Evolutionary conservation across 2,888 invertebrate genomes (phyloP), one percentile per base, ranked within the genome.

Genomic region (Himalopsyche tibetana): DNA sequence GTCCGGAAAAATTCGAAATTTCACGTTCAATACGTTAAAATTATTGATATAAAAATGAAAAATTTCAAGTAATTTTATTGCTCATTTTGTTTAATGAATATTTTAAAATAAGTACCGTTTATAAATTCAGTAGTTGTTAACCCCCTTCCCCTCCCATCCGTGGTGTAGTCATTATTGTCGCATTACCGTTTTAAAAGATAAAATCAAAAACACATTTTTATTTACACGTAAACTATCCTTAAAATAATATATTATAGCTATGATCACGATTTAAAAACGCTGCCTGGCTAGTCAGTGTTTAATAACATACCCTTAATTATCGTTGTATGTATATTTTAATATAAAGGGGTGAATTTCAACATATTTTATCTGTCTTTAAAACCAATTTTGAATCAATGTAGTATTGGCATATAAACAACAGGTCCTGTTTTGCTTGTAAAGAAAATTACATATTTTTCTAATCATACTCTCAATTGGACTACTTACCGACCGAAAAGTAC

Each of bases 151-250:
- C 83, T 55, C 79, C 82, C 40, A 55, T 42, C 19, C 6, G 19
- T 38, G 38, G 28, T 51, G 17, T 51, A 28, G 82, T 74, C 85
- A 87, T 87, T 85, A 87, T 81, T 86, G 83, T 85, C 87, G 82
- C 87, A 87, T 87, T 87, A 87, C 36, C 85, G 82, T 85, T 87
- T 85, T 83, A 87, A 85, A 85, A 87, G 87, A 85, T 85, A 85
- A n/a, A 81, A 87, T 87, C 87, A 69, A 45, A 38, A 45, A 85
- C 87, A 84, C 82, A 81, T 87, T 87, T 85, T 84, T 87, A 87
- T 83, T 85, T 87, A 87, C 85, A 84, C 82, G 84, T 85, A 51
- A 74, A 19, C 55, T 84, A 79, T 40, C 81, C 82, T 74, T 36
- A 28, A 74, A 74, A 74, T 38, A 12, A 74, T 74, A 36, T 74